Evolutionary conservation across 2,888 invertebrate species (phyloP), one percentile per base, ranked within the genome.

Genomic region (Nyleta sp.): DNA sequence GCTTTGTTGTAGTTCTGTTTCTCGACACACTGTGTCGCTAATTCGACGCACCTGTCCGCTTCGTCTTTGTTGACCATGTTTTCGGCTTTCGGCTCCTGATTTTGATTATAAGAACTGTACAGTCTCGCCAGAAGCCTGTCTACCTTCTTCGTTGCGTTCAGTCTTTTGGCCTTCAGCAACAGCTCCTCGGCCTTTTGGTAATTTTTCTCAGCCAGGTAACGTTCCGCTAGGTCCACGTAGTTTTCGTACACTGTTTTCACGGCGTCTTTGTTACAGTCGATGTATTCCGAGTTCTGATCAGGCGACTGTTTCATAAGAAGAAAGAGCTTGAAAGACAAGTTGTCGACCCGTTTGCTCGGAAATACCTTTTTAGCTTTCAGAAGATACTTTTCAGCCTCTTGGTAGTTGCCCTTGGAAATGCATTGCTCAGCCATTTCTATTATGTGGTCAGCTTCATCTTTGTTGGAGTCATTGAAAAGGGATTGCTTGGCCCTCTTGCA

Each of bases 261-360:
- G n/a, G 96, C 95, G 35, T 98, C 97, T 89, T 98, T 98, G 91
- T 98, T 98, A 90, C 95, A 95, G 91, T 97, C 97, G 5, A 13
- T 10, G 18, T 46, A n/a, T n/a, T 8, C 22, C n/a, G 22, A 17
- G 15, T 17, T n/a, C 7, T 17, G 15, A 15, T 31, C 8, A 11
- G 7, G 2, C 3, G 11, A 10, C 15, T 48, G 13, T 31, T 17
- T 59, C 11, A 31, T 24, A 0, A 31, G 20, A 31, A 2, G 7
- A 5, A 59, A 15, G n/a, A n/a, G n/a, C n/a, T 44, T 59, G 1
- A 10, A 10, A 11, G 7, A 13, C 7, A 44, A n/a, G 8, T 7
- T 22, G 7, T 59, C 59, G 6, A 20, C 42, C 17, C 18, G 15
- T 20, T 62, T 10, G 15, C 48, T 48, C 2, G 22, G 20, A 2